Conservation (phyloP, 1,140 invertebrate species). For the Teleogryllus occipitalis region DNA sequence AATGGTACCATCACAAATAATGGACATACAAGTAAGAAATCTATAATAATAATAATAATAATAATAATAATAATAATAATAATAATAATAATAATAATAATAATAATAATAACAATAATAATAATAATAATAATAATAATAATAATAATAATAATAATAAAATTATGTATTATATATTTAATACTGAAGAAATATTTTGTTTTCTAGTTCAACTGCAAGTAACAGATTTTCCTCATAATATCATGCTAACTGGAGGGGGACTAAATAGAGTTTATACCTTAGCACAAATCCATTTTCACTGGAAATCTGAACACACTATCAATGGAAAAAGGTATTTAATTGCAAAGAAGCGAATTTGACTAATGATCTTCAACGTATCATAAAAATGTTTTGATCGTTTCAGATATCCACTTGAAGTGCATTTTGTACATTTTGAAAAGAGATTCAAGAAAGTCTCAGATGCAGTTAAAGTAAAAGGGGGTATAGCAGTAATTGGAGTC, state of each 20-base stretch:
- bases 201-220: constrained; percentile 12
- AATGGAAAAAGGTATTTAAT: constrained; percentile 39
- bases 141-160: not conserved
- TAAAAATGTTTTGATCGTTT: constrained; percentile 6
- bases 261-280: constrained; percentile 46
- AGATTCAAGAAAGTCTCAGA: constrained; percentile 45
- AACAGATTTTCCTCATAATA: not conserved
- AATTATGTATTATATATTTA: no score
- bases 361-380: not conserved
- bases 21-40: constrained; percentile 25
- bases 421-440: constrained; percentile 60
- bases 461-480: constrained; percentile 48
- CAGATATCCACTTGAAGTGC: constrained; percentile 51
- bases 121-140: not conserved
- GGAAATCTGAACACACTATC: constrained; percentile 68
- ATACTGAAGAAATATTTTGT: not conserved
- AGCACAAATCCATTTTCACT: constrained; percentile 68
- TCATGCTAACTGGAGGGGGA: constrained; percentile 36
- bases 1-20: constrained; percentile 25
- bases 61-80: not conserved
- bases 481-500: constrained; percentile 59
- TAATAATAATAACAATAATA: not conserved
- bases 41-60: not conserved
- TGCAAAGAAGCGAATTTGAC: not conserved
- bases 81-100: not conserved